Base-by-base conservation (phyloP, 2,113 vertebrate species). In the Cinclus mexicanus region DNA sequence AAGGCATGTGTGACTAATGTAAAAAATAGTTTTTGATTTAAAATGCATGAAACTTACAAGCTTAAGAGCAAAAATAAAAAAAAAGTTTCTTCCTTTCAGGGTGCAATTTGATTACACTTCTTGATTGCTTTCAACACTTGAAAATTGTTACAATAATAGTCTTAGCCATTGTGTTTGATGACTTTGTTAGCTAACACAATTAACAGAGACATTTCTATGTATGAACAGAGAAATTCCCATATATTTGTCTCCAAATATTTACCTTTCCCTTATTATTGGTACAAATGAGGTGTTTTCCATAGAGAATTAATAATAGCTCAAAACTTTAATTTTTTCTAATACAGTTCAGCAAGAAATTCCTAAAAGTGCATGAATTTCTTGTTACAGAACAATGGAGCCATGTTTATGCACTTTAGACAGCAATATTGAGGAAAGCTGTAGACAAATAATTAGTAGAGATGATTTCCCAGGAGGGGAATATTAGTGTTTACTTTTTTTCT, bases 381-480 rank as follows among this genome's bases (percentile, higher is more conserved):
- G 33, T 37, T 90, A 49, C 29, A 60, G 72, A 83, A 61, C 46
- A 61, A 35, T 1, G 5, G n/a, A 72, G 22, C 11, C n/a, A 49
- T 87, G 60, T 75, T 92, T 92, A 75, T 49, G 71, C 31, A 52
- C 52, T 93, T 92, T 55, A 93, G 72, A 56, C 33, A 56, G 56
- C 76, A 89, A 71, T 81, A 70, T 39, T 44, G 83, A 90, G 52
- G 44, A 87, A 87, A 90, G 83, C 76, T 78, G 56, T 63, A 75
- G 89, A 78, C 64, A 95, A 94, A 96, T 87, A 94, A 92, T 96
- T 94, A 94, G 93, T 31, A 84, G 69, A 92, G 87, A 90, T 93
- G 24, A 96, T 95, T 95, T 95, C 93, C 96, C 89, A 78, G 78
- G 95, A 87, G 94, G 31, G 22, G 8, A n/a, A 56, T 90, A 78